Conservation (phyloP, 2,797 vertebrate genomes). For the Syngnathus acus region DNA sequence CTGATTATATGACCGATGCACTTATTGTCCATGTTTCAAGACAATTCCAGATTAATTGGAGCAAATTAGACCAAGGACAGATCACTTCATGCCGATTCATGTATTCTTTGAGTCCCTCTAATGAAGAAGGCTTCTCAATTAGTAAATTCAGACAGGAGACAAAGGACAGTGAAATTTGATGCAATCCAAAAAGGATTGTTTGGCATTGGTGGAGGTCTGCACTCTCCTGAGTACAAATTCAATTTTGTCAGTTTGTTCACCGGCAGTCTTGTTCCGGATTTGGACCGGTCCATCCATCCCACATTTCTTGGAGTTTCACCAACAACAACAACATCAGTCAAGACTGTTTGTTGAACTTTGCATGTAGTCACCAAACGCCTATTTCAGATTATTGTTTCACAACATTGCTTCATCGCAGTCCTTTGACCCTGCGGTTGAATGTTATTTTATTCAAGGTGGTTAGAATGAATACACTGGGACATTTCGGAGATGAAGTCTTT, state of each 20-base stretch:
- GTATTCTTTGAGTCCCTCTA: neutral
- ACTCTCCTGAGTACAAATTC: neutral
- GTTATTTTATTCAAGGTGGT: neutral
- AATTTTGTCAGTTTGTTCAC: neutral
- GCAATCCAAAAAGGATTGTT: neutral
- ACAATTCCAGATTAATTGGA: no score
- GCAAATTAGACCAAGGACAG: no score
- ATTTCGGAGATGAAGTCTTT: neutral
- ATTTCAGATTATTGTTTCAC: neutral
- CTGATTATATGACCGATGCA: slow-evolving; percentile 8
- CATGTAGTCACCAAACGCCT: neutral
- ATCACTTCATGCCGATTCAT: no score
- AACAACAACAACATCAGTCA: neutral
- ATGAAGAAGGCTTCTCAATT: neutral
- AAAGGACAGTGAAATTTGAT: neutral
- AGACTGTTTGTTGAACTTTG: neutral
- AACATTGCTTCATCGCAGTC: neutral
- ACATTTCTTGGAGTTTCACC: neutral
- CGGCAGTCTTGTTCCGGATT: neutral
- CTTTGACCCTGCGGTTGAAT: slow-evolving; percentile 2
- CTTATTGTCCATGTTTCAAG: no score
- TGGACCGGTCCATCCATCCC: neutral
- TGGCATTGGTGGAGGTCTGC: neutral
- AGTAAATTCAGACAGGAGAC: neutral
- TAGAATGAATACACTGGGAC: neutral